These are phyloP conservation scores for Mesembrinibis cayennensis DNA, from an alignment of 2,113 vertebrate species.

Conservation along the genomic window DNA sequence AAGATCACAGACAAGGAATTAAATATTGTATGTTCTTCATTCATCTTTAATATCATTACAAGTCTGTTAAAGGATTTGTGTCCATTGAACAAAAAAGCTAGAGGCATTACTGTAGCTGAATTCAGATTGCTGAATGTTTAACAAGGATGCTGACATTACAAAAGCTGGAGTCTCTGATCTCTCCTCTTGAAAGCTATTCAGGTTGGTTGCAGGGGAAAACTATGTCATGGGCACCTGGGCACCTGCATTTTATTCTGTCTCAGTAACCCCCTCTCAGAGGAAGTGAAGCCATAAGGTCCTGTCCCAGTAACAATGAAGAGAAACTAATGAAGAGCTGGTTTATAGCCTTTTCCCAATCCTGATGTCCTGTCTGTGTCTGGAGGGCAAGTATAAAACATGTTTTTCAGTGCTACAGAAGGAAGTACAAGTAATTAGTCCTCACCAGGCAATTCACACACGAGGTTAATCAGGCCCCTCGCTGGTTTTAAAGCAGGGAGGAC, in stretches of 20 bases:
- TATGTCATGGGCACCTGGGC: slow-evolving; percentile 70
- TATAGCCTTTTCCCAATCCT: slow-evolving; percentile 76
- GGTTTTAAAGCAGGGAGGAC: slow-evolving; percentile 36
- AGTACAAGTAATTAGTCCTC: slow-evolving; percentile 72
- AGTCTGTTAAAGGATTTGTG: slow-evolving; percentile 45
- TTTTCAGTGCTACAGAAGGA: slow-evolving; percentile 74
- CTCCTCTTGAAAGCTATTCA: slow-evolving; percentile 52
- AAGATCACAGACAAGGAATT: slow-evolving; percentile 60
- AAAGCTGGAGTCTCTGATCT: slow-evolving; percentile 55
- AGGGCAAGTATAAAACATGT: slow-evolving; percentile 69
- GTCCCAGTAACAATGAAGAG: slow-evolving; percentile 75
- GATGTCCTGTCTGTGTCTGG: slow-evolving; percentile 60
- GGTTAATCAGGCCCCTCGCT: slow-evolving; percentile 53
- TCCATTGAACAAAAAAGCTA: slow-evolving; percentile 38
- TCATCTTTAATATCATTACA: slow-evolving; percentile 59
- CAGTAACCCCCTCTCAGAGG: slow-evolving; percentile 62
- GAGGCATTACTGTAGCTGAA: slow-evolving; percentile 30
- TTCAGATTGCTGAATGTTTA: slow-evolving; percentile 65
- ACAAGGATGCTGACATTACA: slow-evolving; percentile 63
- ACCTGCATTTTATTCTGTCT: slow-evolving; percentile 62
- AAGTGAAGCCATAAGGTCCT: slow-evolving; percentile 69
- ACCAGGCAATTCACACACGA: slow-evolving; percentile 16
- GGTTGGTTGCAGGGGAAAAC: slow-evolving; percentile 59
- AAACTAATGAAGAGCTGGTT: slow-evolving; percentile 68
- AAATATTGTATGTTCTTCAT: slow-evolving; percentile 61